Base-by-base conservation (phyloP, 2,888 invertebrate species). In the Dicyrtoma fusca region DNA sequence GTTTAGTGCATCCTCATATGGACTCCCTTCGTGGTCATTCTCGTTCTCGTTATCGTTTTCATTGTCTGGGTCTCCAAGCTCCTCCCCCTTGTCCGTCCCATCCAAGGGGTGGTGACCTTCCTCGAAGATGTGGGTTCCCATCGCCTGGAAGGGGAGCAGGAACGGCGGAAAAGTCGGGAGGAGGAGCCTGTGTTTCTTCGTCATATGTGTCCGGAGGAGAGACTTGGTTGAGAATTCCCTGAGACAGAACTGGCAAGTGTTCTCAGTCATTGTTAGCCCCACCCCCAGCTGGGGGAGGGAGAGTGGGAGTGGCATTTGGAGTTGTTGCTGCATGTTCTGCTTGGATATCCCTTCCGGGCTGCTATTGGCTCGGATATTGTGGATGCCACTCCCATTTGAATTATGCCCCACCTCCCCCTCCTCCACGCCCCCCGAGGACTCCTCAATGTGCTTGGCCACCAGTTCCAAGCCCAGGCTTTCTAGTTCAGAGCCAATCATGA, bases 191-290 rank as follows among this genome's bases (percentile, higher is more conserved):
- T 80, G 77, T 65, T 80, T 77, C 63, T 79, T 78, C 42, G 74
- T 75, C 21, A 77, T 68, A 55, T 80, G 79, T 55, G 71, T 75
- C 19, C 76, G 73, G 25, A 79, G 74, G 21, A 75, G 74, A 45
- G 75, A 69, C 57, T 77, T 75, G 42, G 68, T 73, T 6, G 75
- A 61, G 73, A 80, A 80, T 49, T 80, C 80, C 23, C 79, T 77
- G 69, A 77, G 75, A 65, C 79, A 79, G 65, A 78, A 78, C 72
- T 79, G 79, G 73, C 79, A 79, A 62, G 77, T 76, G 64, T 75
- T 77, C 62, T 77, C 75, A 57, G 26, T 61, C 64, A 64, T 45
- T 45, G 2, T 34, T 34, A 72, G 44, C 59, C 76, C 77, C 49
- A 72, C 62, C 59, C 76, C 77, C 70, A 76, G 62, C 69, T 75